Base-by-base conservation (phyloP, 2,113 vertebrate genomes). In the Tylochromis polylepis region DNA sequence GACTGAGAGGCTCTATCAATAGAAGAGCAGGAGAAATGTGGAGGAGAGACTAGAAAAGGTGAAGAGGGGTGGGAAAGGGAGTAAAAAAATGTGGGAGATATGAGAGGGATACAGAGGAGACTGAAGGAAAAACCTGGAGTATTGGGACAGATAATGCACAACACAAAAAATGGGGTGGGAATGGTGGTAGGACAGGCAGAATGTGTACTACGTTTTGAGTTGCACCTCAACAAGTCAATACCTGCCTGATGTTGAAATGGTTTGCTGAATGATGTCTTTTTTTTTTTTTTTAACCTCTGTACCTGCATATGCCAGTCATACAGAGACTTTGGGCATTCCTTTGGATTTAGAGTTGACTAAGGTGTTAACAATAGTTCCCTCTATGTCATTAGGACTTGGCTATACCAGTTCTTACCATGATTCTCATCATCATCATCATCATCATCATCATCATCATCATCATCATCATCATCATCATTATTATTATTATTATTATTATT, bases 191-290 rank as follows among this genome's bases (percentile, higher is more conserved):
- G 55, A 53, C 46, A 60, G 38, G 65, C 20, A 81, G 83, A 88
- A 90, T 83, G 79, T 56, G 67, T 89, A 60, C 78, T 7, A 70
- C 83, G 81, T 89, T 92, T 86, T 67, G 81, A 92, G 88, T 89
- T 90, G 72, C 29, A 83, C 80, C 51, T 67, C 78, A n/a, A 60
- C 94, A 86, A 84, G 94, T 94, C 89, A 4, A 84, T 79, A 92
- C 94, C 85, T 93, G 94, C 81, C 91, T 22, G 58, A 5, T 46
- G 58, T 79, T 83, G 57, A 65, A 72, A 59, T 59, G 55, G 62
- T 72, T 65, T 65, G 60, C 65, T 31, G 67, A 84, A 56, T 14
- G 7, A n/a, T 49, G n/a, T n/a, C n/a, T 20, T 49, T 16, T 81
- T 16, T 81, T 11, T 60, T 22, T 36, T 16, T 27, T 15, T 55